Evolutionary conservation across 1,140 invertebrate species (phyloP).

Genomic region (Drosophila baimaii): DNA sequence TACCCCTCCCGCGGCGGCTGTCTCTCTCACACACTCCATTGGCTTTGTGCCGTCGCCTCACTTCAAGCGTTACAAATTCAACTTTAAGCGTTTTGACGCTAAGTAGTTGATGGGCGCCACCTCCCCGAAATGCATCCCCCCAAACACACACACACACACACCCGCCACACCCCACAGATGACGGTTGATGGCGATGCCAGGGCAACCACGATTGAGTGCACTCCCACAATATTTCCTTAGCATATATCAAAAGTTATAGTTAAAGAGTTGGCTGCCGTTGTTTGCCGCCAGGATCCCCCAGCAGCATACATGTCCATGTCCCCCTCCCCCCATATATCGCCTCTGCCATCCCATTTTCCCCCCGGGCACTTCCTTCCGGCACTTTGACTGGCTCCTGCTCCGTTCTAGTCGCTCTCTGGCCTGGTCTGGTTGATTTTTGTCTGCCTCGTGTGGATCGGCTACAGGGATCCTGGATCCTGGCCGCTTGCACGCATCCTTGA

Average conservation of each 20-base stretch:
- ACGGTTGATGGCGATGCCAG: slow-evolving; percentile 33
- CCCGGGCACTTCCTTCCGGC: slow-evolving; percentile 65
- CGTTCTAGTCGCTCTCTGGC: not conserved
- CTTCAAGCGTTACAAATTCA: slow-evolving; percentile 81
- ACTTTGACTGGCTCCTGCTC: slow-evolving; percentile 53
- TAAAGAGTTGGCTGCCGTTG: slow-evolving; percentile 74
- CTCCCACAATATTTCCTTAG: slow-evolving; percentile 77
- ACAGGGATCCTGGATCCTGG: slow-evolving; percentile 13
- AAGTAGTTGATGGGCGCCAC: slow-evolving; percentile 74
- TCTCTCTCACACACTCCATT: slow-evolving; percentile 64
- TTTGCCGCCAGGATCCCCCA: slow-evolving; percentile 37
- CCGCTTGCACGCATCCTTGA: slow-evolving; percentile 64
- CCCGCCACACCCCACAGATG: not conserved
- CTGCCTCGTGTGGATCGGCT: slow-evolving; percentile 34
- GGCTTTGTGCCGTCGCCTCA: slow-evolving; percentile 75
- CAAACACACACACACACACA: not conserved
- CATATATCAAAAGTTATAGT: slow-evolving; percentile 83
- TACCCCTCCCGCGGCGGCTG: not conserved
- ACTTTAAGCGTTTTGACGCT: slow-evolving; percentile 82
- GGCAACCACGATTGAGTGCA: slow-evolving; percentile 75
- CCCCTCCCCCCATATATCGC: slow-evolving; percentile 39
- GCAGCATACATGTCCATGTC: slow-evolving; percentile 10
- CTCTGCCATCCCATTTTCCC: slow-evolving; percentile 15
- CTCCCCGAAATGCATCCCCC: no score
- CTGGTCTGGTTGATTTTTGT: slow-evolving; percentile 59